Evolutionary conservation across 2,113 vertebrate species (phyloP).

Genomic region (Ictalurus furcatus): DNA sequence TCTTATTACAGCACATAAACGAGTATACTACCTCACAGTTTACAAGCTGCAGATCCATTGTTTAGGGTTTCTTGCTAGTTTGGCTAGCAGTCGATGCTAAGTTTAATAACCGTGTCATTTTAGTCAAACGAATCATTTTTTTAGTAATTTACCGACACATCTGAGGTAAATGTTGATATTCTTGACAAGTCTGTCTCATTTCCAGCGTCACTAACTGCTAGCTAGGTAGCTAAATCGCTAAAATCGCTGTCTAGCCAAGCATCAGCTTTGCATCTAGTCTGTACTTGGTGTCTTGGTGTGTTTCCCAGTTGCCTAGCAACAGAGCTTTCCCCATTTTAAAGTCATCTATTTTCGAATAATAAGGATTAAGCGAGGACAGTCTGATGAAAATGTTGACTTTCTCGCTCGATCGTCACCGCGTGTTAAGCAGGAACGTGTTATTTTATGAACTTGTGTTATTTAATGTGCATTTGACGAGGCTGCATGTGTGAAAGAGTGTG

Average conservation of each 20-base stretch:
- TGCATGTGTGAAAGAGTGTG: constrained; percentile 27
- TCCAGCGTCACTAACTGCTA: background rate
- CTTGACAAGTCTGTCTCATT: background rate
- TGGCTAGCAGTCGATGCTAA: background rate
- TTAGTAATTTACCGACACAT: background rate
- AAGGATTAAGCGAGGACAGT: background rate
- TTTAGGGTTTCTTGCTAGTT: background rate
- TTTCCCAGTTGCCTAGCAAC: constrained; percentile 15
- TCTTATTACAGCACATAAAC: background rate
- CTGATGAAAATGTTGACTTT: background rate
- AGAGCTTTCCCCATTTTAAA: background rate
- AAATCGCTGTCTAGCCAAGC: background rate
- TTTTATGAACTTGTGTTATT: background rate
- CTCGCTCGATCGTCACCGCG: background rate
- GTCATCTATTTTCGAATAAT: background rate
- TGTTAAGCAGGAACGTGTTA: background rate
- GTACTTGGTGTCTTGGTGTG: background rate
- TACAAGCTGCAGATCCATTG: background rate
- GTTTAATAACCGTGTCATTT: background rate
- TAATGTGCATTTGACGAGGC: background rate
- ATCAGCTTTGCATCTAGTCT: background rate
- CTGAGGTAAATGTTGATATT: background rate
- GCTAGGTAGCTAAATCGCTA: background rate
- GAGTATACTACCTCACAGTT: background rate
- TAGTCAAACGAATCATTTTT: background rate